A percentile compares a stretch with the other conserved stretches of the same genome.
Evolutionary conservation across 2,797 vertebrate genomes (phyloP).

Genomic region (Mycteria americana): DNA sequence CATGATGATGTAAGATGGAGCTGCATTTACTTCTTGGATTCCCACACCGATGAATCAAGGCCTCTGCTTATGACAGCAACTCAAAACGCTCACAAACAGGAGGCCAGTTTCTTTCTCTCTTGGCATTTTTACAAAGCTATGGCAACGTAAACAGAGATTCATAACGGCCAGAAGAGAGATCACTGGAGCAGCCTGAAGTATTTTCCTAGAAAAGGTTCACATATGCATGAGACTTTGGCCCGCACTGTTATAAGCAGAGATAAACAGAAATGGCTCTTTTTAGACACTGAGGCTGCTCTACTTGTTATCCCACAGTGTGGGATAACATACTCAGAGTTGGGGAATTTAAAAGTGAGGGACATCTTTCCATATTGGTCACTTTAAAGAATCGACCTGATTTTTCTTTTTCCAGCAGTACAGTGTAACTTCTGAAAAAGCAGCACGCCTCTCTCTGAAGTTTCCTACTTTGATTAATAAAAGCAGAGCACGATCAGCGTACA

Average conservation of each 20-base stretch:
- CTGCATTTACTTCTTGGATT: neutral
- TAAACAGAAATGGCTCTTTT: neutral
- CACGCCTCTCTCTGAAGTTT: neutral
- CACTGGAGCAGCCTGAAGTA: neutral
- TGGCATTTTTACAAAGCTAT: neutral
- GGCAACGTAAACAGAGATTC: neutral
- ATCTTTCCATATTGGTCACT: neutral
- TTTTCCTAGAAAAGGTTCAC: neutral
- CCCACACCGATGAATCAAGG: neutral
- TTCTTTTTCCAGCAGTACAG: neutral
- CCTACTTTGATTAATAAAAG: neutral
- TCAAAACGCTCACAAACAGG: neutral
- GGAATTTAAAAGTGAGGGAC: neutral
- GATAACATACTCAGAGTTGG: neutral
- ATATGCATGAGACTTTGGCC: neutral
- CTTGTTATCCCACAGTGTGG: too few species aligned
- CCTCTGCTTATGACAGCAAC: neutral
- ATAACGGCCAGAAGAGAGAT: neutral
- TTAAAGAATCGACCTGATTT: neutral
- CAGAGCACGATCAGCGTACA: accelerated
- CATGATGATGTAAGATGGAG: neutral
- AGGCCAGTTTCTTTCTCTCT: neutral
- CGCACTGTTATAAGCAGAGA: neutral
- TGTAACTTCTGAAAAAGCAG: neutral
- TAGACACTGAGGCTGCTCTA: neutral